Base-by-base conservation (phyloP, 2,888 invertebrate species). In the Epicampocera succincta region DNA sequence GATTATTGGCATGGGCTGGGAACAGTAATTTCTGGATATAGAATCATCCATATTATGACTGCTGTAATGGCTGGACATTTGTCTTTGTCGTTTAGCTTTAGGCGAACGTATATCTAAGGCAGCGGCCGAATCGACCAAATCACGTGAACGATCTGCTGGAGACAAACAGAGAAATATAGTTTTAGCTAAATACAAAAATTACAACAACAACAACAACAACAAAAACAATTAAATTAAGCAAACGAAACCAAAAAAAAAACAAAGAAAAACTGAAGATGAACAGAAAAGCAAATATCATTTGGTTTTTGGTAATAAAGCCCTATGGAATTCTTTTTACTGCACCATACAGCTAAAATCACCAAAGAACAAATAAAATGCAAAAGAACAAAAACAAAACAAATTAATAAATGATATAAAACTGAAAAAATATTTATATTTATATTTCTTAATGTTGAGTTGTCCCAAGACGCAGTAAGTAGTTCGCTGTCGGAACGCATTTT, bases 271-370 rank as follows among this genome's bases (percentile, higher is more conserved):
- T 78, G 84, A 86, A 81, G 73, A 74, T 80, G 77, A 78, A 84
- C 73, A 78, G 58, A 85, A 82, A 84, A 84, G 88, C 87, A 87
- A 87, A 87, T 91, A 89, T 89, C 91, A 91, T 93, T 92, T 91
- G 92, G 91, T 92, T 94, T 94, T 94, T 93, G 94, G 94, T 94
- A 93, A 93, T 93, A 93, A 93, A 94, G 94, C 94, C 94, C 93
- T 94, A 94, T 94, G 94, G 93, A 91, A 89, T 88, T 86, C 78
- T 44, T 69, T 66, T 81, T 42, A 17, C 44, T 71, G 42, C 78
- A 90, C 89, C 94, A 94, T 94, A 94, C 93, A 94, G 94, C 94
- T 93, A 94, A 93, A 91, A 94, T 93, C 93, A 94, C 94, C 94
- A 94, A 94, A 94, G 94, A 93, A 87, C 92, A 91, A 92, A 92